These are phyloP conservation scores for Tauraco erythrolophus DNA, from an alignment of 2,113 vertebrate genomes.

Conservation along the genomic window DNA sequence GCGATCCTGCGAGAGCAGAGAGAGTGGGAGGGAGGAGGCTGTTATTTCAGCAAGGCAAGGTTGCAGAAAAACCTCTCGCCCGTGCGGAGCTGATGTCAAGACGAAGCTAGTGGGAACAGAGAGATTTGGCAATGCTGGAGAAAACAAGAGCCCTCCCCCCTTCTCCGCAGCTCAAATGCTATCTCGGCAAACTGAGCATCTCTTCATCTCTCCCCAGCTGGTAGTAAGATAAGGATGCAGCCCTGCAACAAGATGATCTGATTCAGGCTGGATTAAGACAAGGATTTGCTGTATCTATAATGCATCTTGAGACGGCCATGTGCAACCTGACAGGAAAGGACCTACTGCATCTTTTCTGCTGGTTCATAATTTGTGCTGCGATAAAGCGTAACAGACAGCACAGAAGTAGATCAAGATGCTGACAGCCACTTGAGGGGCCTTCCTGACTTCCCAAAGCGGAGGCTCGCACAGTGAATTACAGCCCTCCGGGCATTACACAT, in stretches of 20 bases:
- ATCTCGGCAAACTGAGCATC: constrained; percentile 18
- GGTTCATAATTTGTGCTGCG: neutral
- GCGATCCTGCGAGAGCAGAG: constrained; percentile 20
- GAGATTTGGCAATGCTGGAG: neutral
- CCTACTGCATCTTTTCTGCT: constrained; percentile 14
- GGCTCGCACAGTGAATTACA: neutral
- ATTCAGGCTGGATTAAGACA: constrained; percentile 37
- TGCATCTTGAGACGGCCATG: neutral
- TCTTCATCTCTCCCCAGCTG: constrained; percentile 16
- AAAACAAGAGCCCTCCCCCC: constrained; percentile 1
- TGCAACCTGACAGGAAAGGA: constrained; percentile 37
- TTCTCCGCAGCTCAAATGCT: neutral
- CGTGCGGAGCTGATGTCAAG: neutral
- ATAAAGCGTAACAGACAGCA: neutral
- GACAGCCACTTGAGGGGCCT: neutral
- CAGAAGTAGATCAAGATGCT: constrained; percentile 23
- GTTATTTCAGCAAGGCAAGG: neutral
- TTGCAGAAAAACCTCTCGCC: neutral
- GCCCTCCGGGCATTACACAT: neutral
- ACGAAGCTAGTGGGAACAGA: neutral
- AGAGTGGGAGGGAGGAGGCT: neutral
- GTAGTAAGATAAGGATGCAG: constrained; percentile 13
- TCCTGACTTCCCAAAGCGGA: neutral
- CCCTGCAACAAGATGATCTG: constrained; percentile 23
- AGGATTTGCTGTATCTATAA: constrained; percentile 46